Base-by-base conservation (phyloP, 2,888 invertebrate species). In the Perizoma flavofasciatum region DNA sequence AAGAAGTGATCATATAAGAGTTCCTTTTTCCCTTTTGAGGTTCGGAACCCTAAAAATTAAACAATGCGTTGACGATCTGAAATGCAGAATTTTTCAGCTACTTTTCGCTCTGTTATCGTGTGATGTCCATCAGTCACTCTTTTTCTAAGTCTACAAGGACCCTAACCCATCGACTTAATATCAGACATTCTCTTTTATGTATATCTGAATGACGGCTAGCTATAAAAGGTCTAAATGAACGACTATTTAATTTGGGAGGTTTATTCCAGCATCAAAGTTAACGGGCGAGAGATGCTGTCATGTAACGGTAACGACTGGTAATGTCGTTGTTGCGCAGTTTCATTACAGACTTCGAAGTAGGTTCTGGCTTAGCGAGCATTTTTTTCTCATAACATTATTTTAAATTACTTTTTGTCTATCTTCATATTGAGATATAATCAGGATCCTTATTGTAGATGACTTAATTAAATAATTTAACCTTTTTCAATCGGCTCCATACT, bases 231-330 rank as follows among this genome's bases (percentile, higher is more conserved):
- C 59, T 57, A 61, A 63, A 63, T 60, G 61, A 61, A 67, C 56
- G 61, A 62, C 63, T 46, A 55, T 54, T 63, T 61, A 62, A 65
- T 59, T 67, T 54, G 55, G 53, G 48, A 55, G 55, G 57, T 62
- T 59, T 49, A 55, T 63, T 53, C 22, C 51, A 56, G 39, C 65
- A 59, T 68, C 52, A 68, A 66, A 68, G 58, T 66, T 62, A 66
- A 68, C 48, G 60, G 54, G n/a, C 59, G 46, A 41, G 39, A 22
- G 48, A 49, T 39, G 51, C 33, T 44, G 41, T 53, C 45, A 49
- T 32, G 35, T 54, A 50, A 56, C 51, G 49, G 46, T 58, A 57
- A 57, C 48, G 55, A 34, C 55, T 55, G 52, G 32, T 49, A 49
- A 49, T 49, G 45, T 56, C 53, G 46, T 53, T 61, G 61, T 48